A percentile compares a stretch with the other conserved stretches of the same genome.
Conservation (phyloP, 2,113 vertebrate species). For the Leptosomus discolor region DNA sequence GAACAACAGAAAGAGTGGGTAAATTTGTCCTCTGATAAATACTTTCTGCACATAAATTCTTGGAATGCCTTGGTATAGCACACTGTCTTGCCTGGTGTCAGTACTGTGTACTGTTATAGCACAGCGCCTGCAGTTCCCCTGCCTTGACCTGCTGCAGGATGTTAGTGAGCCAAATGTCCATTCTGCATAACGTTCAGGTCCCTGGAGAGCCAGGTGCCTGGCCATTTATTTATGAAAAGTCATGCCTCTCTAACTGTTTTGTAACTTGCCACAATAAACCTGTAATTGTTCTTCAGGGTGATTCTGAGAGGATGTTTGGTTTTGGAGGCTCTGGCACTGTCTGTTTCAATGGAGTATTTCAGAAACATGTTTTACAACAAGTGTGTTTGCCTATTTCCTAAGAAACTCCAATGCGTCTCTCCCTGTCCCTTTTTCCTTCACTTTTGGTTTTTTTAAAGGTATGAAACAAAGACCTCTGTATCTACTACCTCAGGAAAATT, state of each 20-base stretch:
- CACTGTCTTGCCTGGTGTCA: not conserved
- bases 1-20: conserved; percentile 75
- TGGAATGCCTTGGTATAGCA: not conserved
- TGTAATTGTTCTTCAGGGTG: not conserved
- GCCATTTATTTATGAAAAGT: not conserved
- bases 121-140: not conserved
- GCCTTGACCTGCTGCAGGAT: not conserved
- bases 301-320: not conserved
- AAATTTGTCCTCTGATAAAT: conserved; percentile 57
- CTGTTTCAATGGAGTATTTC: not conserved
- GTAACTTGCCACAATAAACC: not conserved
- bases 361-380: not conserved
- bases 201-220: not conserved
- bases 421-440: not conserved
- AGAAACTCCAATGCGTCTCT: not conserved
- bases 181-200: not conserved
- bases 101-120: not conserved
- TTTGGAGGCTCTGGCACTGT: not conserved
- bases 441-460: not conserved
- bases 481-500: conserved; percentile 67
- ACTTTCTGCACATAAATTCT: conserved; percentile 31
- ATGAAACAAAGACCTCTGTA: conserved; percentile 14
- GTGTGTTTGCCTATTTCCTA: not conserved
- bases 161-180: fast-evolving
- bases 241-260: not conserved